Evolutionary conservation across 2,888 invertebrate genomes (phyloP).

Genomic region (Neoascia interrupta): DNA sequence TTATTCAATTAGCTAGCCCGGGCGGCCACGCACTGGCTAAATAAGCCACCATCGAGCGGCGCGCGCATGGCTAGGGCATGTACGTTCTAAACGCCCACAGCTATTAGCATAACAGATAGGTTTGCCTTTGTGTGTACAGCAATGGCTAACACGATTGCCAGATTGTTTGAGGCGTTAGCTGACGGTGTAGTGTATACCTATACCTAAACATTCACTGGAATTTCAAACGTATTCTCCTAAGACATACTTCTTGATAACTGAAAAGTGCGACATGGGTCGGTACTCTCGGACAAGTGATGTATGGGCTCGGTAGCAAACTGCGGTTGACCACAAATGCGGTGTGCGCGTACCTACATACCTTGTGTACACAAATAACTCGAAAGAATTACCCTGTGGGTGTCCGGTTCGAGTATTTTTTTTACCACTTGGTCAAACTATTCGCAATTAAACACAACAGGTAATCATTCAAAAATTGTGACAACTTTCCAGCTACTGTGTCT

Average conservation of each 20-base stretch:
- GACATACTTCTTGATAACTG: slow-evolving; percentile 34
- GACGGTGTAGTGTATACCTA: too few relatives aligned
- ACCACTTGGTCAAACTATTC: slow-evolving; percentile 32
- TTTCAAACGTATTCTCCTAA: slow-evolving; percentile 29
- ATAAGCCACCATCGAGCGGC: slow-evolving; percentile 5
- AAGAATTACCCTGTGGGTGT: slow-evolving; percentile 63
- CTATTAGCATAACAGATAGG: slow-evolving; percentile 67
- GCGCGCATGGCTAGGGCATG: slow-evolving; percentile 20
- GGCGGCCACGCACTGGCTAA: slow-evolving; percentile 45
- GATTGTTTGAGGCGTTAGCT: too few relatives aligned
- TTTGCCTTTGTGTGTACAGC: slow-evolving; percentile 47
- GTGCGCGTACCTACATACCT: slow-evolving; percentile 4
- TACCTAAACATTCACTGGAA: slow-evolving; percentile 34
- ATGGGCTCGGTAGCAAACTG: slow-evolving; percentile 55
- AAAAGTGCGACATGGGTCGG: slow-evolving; percentile 20
- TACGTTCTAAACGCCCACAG: slow-evolving; percentile 60
- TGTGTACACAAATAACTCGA: slow-evolving; percentile 55
- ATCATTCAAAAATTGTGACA: slow-evolving; percentile 77
- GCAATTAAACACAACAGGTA: slow-evolving; percentile 71
- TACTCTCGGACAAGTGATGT: slow-evolving; percentile 47
- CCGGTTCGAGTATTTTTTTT: slow-evolving; percentile 19
- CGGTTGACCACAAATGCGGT: slow-evolving; percentile 58
- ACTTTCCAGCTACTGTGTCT: slow-evolving; percentile 75
- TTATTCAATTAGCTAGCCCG: slow-evolving; percentile 60
- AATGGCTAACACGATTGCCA: slow-evolving; percentile 50